phyloP scores from a whole-genome alignment of 2,113 vertebrate species.

The Aspidoscelis tigris region DNA sequence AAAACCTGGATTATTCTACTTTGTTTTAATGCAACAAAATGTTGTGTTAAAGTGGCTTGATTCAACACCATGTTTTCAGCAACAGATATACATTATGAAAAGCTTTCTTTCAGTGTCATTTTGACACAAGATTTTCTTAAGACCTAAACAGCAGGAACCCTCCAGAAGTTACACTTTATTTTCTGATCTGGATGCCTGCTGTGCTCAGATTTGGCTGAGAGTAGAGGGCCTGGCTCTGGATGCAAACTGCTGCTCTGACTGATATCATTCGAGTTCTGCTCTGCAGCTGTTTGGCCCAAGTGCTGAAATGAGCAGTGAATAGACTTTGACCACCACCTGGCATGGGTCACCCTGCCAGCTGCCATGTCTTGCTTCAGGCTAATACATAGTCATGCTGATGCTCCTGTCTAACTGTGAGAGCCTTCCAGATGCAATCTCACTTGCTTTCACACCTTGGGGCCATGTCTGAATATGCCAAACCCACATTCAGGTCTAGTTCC shows the following conservation, averaged over 20 bases:
- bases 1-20: not conserved
- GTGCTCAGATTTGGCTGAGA: conserved; percentile 46
- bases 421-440: not conserved
- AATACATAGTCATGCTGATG: not conserved
- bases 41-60: not conserved
- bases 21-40: not conserved
- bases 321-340: conserved; percentile 51
- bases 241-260: conserved; percentile 56
- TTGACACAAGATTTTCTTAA: not conserved
- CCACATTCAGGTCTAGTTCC: not conserved
- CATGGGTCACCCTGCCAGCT: not conserved
- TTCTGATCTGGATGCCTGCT: not conserved
- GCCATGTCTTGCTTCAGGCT: conserved; percentile 30
- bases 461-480: not conserved
- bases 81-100: not conserved
- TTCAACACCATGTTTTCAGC: not conserved
- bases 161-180: conserved; percentile 12
- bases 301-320: conserved; percentile 38
- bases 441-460: not conserved
- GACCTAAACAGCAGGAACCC: not conserved
- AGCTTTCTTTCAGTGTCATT: not conserved
- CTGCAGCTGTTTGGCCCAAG: conserved; percentile 53
- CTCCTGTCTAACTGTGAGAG: fast-evolving
- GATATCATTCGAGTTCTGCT: conserved; percentile 29
- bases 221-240: conserved; percentile 33